phyloP scores from a whole-genome alignment of 1,140 invertebrate genomes.

The Sinonovacula constricta region DNA sequence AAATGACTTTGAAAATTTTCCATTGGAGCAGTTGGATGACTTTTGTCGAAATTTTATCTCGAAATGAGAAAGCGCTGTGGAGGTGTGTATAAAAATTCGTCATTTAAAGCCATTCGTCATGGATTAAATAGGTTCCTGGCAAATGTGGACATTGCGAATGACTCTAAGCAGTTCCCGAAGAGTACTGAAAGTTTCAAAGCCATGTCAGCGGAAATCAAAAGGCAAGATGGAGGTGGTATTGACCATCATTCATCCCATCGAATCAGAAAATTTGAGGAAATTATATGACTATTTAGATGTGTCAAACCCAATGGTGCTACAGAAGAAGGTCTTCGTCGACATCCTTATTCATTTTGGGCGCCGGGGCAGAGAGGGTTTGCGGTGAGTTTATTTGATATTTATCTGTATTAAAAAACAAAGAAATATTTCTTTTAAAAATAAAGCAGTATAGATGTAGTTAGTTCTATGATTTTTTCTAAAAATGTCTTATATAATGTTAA shows the following conservation, averaged over 20 bases:
- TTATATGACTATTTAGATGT: conserved; percentile 13
- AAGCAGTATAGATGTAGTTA: too few species aligned
- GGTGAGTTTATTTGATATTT: too few species aligned
- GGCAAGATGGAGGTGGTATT: not conserved
- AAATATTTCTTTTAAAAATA: too few species aligned
- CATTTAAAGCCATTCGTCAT: too few species aligned
- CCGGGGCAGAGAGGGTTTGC: conserved; percentile 24
- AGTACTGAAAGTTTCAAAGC: not conserved
- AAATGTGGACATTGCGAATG: conserved; percentile 8
- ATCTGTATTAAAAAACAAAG: too few species aligned
- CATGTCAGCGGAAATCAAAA: not conserved
- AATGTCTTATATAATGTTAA: too few species aligned
- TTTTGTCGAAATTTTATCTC: too few species aligned
- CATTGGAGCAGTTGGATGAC: too few species aligned
- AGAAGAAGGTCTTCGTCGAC: conserved; percentile 42
- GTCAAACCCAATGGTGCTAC: not conserved
- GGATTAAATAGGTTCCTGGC: conserved; percentile 15
- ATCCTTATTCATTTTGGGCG: conserved; percentile 34
- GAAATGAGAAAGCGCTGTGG: too few species aligned
- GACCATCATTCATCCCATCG: conserved; percentile 22
- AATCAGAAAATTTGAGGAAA: not conserved
- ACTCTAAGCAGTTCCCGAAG: conserved; percentile 1
- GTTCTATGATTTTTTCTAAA: too few species aligned
- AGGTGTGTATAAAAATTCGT: too few species aligned
- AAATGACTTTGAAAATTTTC: too few species aligned